These are phyloP conservation scores for Meandrusa payeni DNA, from an alignment of 2,888 invertebrate species.

Conservation along the genomic window DNA sequence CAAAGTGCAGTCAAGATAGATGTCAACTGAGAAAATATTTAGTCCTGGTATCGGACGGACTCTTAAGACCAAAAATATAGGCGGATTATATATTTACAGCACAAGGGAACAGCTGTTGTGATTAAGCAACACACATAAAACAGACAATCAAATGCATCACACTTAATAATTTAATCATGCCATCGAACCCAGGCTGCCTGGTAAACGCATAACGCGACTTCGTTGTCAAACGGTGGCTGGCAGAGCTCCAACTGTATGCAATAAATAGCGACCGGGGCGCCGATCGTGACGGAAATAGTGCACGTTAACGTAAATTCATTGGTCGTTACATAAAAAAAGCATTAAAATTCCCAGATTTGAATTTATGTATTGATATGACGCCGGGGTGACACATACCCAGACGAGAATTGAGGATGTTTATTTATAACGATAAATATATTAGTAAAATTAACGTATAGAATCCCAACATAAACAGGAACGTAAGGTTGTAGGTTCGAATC, in stretches of 20 bases:
- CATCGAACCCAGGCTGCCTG: conserved; percentile 75
- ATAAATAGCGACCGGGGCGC: conserved; percentile 70
- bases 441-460: too few relatives aligned
- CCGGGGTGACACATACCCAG: conserved; percentile 26
- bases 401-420: conserved; percentile 10
- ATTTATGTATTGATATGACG: conserved; percentile 19
- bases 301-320: conserved; percentile 33
- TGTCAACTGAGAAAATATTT: too few relatives aligned
- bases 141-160: background rate
- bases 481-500: too few relatives aligned
- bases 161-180: conserved; percentile 35
- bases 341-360: conserved; percentile 21
- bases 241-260: conserved; percentile 61
- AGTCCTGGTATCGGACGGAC: too few relatives aligned
- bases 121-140: background rate
- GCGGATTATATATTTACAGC: too few relatives aligned
- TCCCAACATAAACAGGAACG: too few relatives aligned
- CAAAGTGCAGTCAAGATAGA: too few relatives aligned
- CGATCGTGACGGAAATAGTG: conserved; percentile 59
- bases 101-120: conserved; percentile 1
- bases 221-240: conserved; percentile 58
- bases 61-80: too few relatives aligned
- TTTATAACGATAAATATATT: conserved; percentile 3
- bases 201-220: conserved; percentile 57
- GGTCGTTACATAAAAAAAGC: conserved; percentile 26